Conservation (phyloP, 2,113 vertebrate species). For the Puma concolor region DNA sequence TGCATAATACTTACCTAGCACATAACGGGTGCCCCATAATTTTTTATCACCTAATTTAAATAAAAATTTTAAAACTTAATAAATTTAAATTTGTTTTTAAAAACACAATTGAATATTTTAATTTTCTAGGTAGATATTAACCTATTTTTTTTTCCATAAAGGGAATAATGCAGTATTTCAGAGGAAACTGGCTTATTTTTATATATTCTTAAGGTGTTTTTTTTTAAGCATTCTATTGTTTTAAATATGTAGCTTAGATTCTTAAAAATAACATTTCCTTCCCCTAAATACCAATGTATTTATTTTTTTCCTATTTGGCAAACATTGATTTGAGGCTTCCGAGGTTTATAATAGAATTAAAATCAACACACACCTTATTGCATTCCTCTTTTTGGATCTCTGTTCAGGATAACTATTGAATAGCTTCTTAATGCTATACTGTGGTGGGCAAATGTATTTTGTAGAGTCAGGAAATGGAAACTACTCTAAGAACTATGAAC, state of each 20-base stretch:
- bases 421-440: neutral
- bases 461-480: neutral
- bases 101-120: neutral
- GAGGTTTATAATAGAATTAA: slow-evolving; percentile 27
- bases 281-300: slow-evolving; percentile 38
- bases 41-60: slow-evolving; percentile 13
- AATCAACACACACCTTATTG: neutral
- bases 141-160: slow-evolving; percentile 40
- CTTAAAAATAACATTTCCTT: slow-evolving; percentile 73
- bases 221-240: slow-evolving; percentile 71
- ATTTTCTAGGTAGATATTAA: slow-evolving; percentile 35
- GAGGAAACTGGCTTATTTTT: slow-evolving; percentile 61
- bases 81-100: neutral
- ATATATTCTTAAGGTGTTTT: slow-evolving; percentile 54
- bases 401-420: neutral
- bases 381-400: neutral
- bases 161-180: slow-evolving; percentile 33
- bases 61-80: neutral
- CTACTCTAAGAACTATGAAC: neutral
- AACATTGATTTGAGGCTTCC: slow-evolving; percentile 14
- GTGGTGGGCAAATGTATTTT: neutral
- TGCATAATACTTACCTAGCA: neutral
- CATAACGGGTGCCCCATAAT: neutral
- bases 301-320: slow-evolving; percentile 62
- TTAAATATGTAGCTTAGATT: slow-evolving; percentile 42